Percentiles rank a stretch among this genome's conserved stretches.
Evolutionary conservation across 2,888 invertebrate genomes (phyloP).

Genomic region (Ceriagrion tenellum): DNA sequence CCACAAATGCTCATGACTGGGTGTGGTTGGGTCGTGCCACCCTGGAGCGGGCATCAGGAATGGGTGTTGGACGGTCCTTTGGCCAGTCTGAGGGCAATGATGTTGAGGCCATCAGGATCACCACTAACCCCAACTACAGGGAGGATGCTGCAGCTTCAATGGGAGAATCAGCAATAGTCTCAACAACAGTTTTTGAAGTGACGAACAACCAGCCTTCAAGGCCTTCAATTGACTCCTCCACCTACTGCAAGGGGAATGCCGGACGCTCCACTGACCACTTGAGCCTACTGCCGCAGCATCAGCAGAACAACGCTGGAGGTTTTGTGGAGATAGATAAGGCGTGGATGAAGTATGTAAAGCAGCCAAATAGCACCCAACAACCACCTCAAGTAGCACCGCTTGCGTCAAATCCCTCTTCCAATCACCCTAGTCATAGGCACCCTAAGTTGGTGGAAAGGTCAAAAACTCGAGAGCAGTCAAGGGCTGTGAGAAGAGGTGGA

Average conservation of each 20-base stretch:
- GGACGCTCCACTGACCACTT: constrained; percentile 13
- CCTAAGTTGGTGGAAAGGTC: constrained; percentile 60
- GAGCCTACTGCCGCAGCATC: constrained; percentile 48
- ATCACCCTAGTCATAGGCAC: constrained; percentile 32
- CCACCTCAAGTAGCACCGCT: constrained; percentile 59
- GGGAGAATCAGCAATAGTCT: background rate
- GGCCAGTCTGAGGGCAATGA: constrained; percentile 70
- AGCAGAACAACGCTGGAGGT: constrained; percentile 60
- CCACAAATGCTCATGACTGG: constrained; percentile 96
- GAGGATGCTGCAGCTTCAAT: background rate
- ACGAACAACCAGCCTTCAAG: constrained; percentile 84
- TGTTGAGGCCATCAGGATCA: constrained; percentile 79
- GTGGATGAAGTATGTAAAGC: constrained; percentile 66
- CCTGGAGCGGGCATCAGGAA: constrained; percentile 79
- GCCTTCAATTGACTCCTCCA: constrained; percentile 82
- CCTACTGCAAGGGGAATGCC: constrained; percentile 82
- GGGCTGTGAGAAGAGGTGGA: constrained; percentile 28
- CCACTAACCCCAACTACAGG: constrained; percentile 83
- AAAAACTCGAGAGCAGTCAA: constrained; percentile 30
- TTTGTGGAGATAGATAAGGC: constrained; percentile 65
- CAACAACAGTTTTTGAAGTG: constrained; percentile 85
- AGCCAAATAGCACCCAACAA: constrained; percentile 57
- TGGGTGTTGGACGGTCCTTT: constrained; percentile 69
- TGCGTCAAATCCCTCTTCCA: constrained; percentile 47
- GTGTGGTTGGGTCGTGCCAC: constrained; percentile 95